Evolutionary conservation across 2,888 invertebrate species (phyloP).

Genomic region (Lithosia quadra): DNA sequence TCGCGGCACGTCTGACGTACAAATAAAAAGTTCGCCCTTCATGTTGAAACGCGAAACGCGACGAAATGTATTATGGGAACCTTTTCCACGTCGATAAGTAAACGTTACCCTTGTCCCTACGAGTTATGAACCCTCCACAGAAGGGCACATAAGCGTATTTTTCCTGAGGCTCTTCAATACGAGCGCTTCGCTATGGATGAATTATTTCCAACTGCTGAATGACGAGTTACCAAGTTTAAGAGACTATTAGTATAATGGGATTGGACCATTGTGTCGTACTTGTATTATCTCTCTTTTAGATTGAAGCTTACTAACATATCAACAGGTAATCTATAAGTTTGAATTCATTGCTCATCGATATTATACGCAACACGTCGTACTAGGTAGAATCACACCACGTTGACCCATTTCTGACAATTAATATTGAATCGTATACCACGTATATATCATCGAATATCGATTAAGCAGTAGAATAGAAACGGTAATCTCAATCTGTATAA

Average conservation of each 20-base stretch:
- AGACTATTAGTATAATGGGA: constrained; percentile 65
- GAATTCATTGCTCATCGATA: constrained; percentile 42
- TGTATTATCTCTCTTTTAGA: constrained; percentile 48
- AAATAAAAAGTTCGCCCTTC: constrained; percentile 70
- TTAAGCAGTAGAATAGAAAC: neutral
- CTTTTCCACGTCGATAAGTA: constrained; percentile 83
- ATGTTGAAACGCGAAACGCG: constrained; percentile 62
- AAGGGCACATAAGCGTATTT: constrained; percentile 70
- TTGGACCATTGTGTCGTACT: constrained; percentile 57
- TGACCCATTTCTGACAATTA: constrained; percentile 26
- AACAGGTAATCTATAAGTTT: constrained; percentile 41
- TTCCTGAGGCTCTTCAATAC: constrained; percentile 54
- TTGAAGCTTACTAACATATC: constrained; percentile 38
- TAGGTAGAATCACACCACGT: too few species aligned
- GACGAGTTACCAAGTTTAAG: constrained; percentile 62
- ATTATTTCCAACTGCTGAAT: constrained; percentile 53
- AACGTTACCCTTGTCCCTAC: constrained; percentile 79
- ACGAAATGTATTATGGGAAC: constrained; percentile 75
- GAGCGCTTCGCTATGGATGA: constrained; percentile 52
- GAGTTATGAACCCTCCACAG: constrained; percentile 74
- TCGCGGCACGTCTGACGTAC: constrained; percentile 58
- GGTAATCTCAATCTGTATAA: neutral
- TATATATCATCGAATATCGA: neutral
- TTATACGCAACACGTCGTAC: constrained; percentile 25
- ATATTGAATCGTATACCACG: constrained; percentile 9